Evolutionary conservation across 2,113 vertebrate genomes (phyloP), one percentile per base, ranked within the genome.

Genomic region (Alectura lathami): DNA sequence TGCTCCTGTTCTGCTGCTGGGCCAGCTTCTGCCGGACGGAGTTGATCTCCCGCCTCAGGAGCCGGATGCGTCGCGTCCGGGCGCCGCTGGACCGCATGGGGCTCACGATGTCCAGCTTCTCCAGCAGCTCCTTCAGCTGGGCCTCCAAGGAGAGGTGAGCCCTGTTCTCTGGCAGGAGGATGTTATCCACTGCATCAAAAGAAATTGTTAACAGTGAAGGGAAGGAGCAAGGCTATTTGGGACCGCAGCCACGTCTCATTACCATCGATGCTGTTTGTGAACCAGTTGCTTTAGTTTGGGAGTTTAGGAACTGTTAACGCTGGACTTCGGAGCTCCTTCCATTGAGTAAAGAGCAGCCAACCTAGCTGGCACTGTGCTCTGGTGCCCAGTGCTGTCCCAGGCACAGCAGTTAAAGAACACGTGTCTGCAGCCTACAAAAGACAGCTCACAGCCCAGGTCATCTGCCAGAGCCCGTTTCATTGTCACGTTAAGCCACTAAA

Each of bases 61-160:
- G 98, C 57, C 98, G 98, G 29, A 99, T 97, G 20, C 99, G 99
- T 13, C 99, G 98, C 0, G 99, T 99, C 10, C 99, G 98, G 54
- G 99, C 99, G 0, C 99, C 99, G 1, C 99, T 99, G 74, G 98
- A 98, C 27, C 99, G 96, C 98, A 99, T 98, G 86, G 98, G 97
- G 67, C 98, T 98, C 95, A 99, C 99, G 81, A 99, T 97, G 95
- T 99, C 99, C 92, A 99, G 96, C 96, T 99, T 99, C 96, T 99
- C 99, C 68, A 99, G 96, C 89, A 99, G 98, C 97, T 99, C 99
- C 96, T 99, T 99, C 95, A 99, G 98, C 96, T 99, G 99, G 7
- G 97, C 98, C 94, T 99, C 99, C 82, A 98, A 97, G 0, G 98
- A 98, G 96, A 99, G 98, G 83, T 99, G 99, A 88, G 99, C 98